These are phyloP conservation scores for Myanophis thanlyinensis DNA, from an alignment of 2,113 vertebrate genomes.

Conservation along the genomic window DNA sequence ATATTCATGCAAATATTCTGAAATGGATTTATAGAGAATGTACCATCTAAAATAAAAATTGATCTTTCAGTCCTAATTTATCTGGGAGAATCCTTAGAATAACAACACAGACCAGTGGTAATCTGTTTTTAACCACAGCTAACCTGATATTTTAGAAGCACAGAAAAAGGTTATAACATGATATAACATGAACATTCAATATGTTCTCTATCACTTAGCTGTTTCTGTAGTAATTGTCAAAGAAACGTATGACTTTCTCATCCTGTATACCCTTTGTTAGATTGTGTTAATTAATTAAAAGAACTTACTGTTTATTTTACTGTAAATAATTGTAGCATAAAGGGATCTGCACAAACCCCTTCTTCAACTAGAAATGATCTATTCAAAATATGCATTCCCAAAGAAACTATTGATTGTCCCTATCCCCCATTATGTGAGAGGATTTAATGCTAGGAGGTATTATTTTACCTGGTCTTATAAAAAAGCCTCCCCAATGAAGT, in stretches of 20 bases:
- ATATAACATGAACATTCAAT: neutral
- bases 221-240: neutral
- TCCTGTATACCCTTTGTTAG: neutral
- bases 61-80: neutral
- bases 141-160: neutral
- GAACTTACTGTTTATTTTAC: neutral
- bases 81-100: neutral
- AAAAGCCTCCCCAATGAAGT: neutral
- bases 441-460: neutral
- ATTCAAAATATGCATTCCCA: neutral
- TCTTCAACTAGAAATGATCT: neutral
- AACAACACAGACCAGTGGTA: neutral
- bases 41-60: neutral
- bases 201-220: neutral
- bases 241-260: neutral
- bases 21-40: neutral
- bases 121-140: neutral
- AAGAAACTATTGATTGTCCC: neutral
- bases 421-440: neutral
- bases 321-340: neutral
- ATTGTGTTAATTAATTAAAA: neutral
- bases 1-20: slow-evolving; percentile 8
- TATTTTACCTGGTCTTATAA: neutral
- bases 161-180: neutral
- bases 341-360: neutral